These are phyloP conservation scores for Luehdorfia chinensis DNA, from an alignment of 1,140 invertebrate species.

Conservation along the genomic window DNA sequence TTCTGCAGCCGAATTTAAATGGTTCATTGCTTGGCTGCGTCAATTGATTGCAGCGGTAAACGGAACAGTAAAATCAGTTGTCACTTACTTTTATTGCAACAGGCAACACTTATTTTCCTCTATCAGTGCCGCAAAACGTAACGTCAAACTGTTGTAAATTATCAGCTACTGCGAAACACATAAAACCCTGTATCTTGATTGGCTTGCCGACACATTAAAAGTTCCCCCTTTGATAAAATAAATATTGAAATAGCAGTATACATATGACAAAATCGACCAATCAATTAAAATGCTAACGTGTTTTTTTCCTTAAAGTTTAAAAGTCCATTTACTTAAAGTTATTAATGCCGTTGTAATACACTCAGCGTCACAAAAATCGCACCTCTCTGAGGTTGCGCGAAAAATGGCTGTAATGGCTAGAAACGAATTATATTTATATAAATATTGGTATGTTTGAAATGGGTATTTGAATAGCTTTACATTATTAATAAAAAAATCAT, in stretches of 20 bases:
- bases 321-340: background rate
- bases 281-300: slow-evolving; percentile 20
- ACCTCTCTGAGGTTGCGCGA: too few species aligned
- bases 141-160: slow-evolving; percentile 26
- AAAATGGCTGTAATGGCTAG: too few species aligned
- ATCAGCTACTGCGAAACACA: slow-evolving; percentile 22
- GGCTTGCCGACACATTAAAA: slow-evolving; percentile 22
- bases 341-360: slow-evolving; percentile 8
- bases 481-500: too few species aligned
- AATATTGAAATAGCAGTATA: slow-evolving; percentile 8
- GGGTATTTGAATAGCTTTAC: too few species aligned
- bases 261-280: slow-evolving; percentile 2
- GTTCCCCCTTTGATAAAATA: background rate
- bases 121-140: slow-evolving; percentile 22
- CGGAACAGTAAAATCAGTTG: slow-evolving; percentile 26
- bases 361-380: too few species aligned
- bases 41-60: slow-evolving; percentile 19
- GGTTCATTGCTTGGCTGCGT: slow-evolving; percentile 9
- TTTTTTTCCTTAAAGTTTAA: background rate
- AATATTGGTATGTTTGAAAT: too few species aligned
- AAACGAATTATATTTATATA: too few species aligned
- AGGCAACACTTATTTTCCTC: slow-evolving; percentile 25
- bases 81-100: slow-evolving; percentile 22
- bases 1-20: slow-evolving; percentile 11
- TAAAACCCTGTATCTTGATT: slow-evolving; percentile 22